Evolutionary conservation across 2,113 vertebrate genomes (phyloP).

Genomic region (Pelvicachromis taeniatus): DNA sequence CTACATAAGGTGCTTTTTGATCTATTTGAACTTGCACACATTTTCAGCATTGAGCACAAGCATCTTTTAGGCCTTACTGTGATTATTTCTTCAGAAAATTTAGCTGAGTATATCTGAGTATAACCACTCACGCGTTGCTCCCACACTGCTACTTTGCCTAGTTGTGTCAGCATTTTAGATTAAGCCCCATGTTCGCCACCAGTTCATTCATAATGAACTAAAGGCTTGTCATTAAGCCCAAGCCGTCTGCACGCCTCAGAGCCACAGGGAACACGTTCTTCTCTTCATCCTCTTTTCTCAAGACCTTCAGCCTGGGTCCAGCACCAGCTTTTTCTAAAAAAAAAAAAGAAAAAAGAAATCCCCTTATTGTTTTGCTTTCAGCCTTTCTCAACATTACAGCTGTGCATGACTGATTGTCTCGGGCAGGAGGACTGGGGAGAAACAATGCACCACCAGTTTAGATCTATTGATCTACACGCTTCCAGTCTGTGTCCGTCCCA

Average conservation of each 20-base stretch:
- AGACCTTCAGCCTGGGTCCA: slow-evolving; percentile 18
- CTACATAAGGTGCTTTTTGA: not conserved
- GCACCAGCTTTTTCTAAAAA: not conserved
- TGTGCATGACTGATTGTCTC: slow-evolving; percentile 74
- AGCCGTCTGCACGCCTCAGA: slow-evolving; percentile 27
- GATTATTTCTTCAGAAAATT: not conserved
- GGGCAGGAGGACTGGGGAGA: slow-evolving; percentile 30
- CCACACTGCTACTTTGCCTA: not conserved
- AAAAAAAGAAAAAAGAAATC: not conserved
- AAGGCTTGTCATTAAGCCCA: slow-evolving; percentile 28
- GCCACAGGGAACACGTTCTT: slow-evolving; percentile 17
- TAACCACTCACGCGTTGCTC: not conserved
- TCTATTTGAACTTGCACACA: not conserved
- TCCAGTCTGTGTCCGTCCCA: slow-evolving; percentile 47
- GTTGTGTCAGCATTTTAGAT: slow-evolving; percentile 30
- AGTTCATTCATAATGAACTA: slow-evolving; percentile 33
- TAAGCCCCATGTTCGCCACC: slow-evolving; percentile 11
- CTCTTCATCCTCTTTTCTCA: slow-evolving; percentile 57
- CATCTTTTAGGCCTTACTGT: not conserved
- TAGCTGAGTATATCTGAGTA: not conserved
- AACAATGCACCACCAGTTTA: slow-evolving; percentile 60
- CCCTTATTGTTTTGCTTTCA: slow-evolving; percentile 46
- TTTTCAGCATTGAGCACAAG: not conserved
- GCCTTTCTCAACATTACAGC: slow-evolving; percentile 59
- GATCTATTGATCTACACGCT: slow-evolving; percentile 63